These are phyloP conservation scores for Chloroclysta siterata DNA, from an alignment of 2,888 invertebrate species.

Conservation along the genomic window DNA sequence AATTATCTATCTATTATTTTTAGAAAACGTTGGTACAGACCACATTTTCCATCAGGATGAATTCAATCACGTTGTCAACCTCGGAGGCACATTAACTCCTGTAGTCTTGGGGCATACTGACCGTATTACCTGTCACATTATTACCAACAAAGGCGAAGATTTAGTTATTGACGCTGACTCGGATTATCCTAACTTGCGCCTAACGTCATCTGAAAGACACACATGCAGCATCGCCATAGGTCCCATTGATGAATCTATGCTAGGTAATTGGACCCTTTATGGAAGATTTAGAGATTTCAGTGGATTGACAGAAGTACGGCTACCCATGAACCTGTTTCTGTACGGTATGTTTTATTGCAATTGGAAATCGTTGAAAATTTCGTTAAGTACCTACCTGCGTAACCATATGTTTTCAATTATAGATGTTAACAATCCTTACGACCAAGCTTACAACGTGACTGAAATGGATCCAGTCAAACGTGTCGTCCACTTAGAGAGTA, in stretches of 20 bases:
- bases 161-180: conserved; percentile 44
- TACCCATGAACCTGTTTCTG: conserved; percentile 50
- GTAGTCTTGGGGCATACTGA: conserved; percentile 41
- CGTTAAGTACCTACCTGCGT: not conserved
- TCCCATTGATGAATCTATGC: conserved; percentile 43
- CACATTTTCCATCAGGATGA: not conserved
- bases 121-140: conserved; percentile 50
- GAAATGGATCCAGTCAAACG: conserved; percentile 34
- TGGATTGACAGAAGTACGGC: conserved; percentile 44
- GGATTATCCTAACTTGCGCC: conserved; percentile 49
- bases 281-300: conserved; percentile 44
- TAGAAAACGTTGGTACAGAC: conserved; percentile 43
- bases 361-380: not conserved
- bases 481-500: conserved; percentile 46
- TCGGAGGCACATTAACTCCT: conserved; percentile 47
- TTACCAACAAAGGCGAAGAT: conserved; percentile 57
- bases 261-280: conserved; percentile 57
- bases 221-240: conserved; percentile 52
- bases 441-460: conserved; percentile 57
- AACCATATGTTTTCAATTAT: conserved; percentile 30
- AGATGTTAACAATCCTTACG: conserved; percentile 53
- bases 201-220: conserved; percentile 29
- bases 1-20: conserved; percentile 22
- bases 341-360: conserved; percentile 52
- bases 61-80: conserved; percentile 51